Evolutionary conservation across 2,797 vertebrate genomes (phyloP).

Genomic region (Mormyrops attenuatus): DNA sequence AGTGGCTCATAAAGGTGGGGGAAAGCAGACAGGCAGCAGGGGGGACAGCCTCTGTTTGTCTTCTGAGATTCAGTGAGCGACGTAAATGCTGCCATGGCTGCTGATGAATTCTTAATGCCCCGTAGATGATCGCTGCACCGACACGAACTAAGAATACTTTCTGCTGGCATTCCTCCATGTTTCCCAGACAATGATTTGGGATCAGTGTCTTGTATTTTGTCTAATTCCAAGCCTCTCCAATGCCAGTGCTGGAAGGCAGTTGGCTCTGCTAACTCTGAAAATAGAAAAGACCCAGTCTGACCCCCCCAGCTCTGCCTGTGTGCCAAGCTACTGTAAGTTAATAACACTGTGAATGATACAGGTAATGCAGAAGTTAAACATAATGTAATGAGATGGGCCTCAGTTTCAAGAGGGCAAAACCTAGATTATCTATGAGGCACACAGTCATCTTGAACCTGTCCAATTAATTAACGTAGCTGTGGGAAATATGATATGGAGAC

Average conservation of each 20-base stretch:
- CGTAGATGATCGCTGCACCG: neutral
- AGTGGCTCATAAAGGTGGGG: neutral
- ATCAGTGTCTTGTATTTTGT: neutral
- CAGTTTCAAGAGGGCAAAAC: neutral
- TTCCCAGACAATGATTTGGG: neutral
- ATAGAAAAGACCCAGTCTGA: neutral
- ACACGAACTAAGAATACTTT: neutral
- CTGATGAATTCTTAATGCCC: neutral
- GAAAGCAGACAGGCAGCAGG: neutral
- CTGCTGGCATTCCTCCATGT: neutral
- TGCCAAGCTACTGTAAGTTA: neutral
- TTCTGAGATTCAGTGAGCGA: neutral
- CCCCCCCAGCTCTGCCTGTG: neutral
- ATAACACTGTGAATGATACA: neutral
- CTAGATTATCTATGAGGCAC: neutral
- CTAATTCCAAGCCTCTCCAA: neutral
- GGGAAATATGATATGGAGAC: neutral
- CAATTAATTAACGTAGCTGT: neutral
- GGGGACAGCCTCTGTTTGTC: neutral
- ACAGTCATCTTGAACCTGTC: constrained; percentile 4
- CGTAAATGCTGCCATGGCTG: neutral
- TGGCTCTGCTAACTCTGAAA: neutral
- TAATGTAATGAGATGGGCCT: constrained; percentile 4
- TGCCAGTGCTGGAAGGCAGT: neutral
- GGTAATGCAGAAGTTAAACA: neutral